phyloP scores from a whole-genome alignment of 2,113 vertebrate genomes.

The Pollachius pollachius region DNA sequence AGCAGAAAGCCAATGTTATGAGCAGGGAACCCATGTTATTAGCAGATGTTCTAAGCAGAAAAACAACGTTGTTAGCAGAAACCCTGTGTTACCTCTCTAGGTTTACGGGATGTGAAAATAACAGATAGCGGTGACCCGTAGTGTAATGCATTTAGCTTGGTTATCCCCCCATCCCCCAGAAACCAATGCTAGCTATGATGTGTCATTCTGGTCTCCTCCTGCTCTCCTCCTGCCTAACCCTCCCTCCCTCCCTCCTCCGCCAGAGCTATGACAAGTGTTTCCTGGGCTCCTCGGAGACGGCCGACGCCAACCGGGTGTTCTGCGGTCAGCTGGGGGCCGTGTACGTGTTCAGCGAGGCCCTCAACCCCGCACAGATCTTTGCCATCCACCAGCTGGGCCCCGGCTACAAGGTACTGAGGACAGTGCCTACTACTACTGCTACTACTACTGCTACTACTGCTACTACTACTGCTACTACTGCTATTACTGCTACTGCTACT shows the following conservation, averaged over 20 bases:
- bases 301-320: constrained; percentile 96
- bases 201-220: too few relatives aligned
- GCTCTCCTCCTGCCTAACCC: background rate
- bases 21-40: too few relatives aligned
- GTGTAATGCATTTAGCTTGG: too few relatives aligned
- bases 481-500: too few relatives aligned
- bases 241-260: background rate
- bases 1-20: too few relatives aligned
- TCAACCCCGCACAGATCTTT: constrained; percentile 98
- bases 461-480: too few relatives aligned
- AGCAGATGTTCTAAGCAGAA: too few relatives aligned
- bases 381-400: constrained; percentile 98
- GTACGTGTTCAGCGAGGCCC: constrained; percentile 98
- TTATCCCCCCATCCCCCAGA: background rate
- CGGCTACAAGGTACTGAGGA: constrained; percentile 89
- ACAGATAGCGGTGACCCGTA: too few relatives aligned
- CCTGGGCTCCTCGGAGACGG: constrained; percentile 97
- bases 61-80: too few relatives aligned
- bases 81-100: too few relatives aligned
- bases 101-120: too few relatives aligned
- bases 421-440: background rate
- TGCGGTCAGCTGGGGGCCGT: constrained; percentile 97
- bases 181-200: too few relatives aligned
- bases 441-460: constrained; percentile 1
- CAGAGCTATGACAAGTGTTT: constrained; percentile 99